These are phyloP conservation scores for Cephus nigrinus DNA, from an alignment of 2,888 invertebrate species.

Conservation along the genomic window DNA sequence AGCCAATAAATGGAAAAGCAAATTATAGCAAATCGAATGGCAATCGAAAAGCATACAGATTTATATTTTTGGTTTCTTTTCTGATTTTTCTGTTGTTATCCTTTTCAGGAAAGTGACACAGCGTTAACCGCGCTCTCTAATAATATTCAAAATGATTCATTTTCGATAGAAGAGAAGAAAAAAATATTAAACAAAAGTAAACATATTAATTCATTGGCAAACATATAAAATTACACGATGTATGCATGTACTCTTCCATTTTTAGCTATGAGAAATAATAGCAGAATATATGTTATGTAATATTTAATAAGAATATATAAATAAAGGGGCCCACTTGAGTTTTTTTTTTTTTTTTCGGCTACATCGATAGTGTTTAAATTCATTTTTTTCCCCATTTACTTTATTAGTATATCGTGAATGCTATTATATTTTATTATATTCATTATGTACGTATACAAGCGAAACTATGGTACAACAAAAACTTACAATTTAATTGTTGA, in stretches of 20 bases:
- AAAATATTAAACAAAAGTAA: constrained; percentile 28
- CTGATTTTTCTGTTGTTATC: too few relatives aligned
- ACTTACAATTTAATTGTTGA: constrained; percentile 19
- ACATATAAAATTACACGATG: constrained; percentile 31
- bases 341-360: constrained; percentile 45
- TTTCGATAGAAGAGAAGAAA: constrained; percentile 28
- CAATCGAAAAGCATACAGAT: not conserved
- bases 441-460: constrained; percentile 44
- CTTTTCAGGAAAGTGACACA: not conserved
- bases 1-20: not conserved
- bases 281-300: constrained; percentile 60
- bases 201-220: constrained; percentile 36
- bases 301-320: constrained; percentile 62
- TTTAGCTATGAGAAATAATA: constrained; percentile 61
- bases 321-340: constrained; percentile 57
- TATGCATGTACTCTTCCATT: constrained; percentile 34
- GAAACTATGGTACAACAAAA: constrained; percentile 24
- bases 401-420: constrained; percentile 31
- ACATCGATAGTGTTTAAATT: constrained; percentile 54
- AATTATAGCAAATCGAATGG: not conserved
- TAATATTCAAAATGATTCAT: constrained; percentile 19
- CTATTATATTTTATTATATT: constrained; percentile 37
- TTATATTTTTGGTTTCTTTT: not conserved
- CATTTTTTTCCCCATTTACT: constrained; percentile 29
- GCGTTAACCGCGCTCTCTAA: constrained; percentile 21